These are phyloP conservation scores for Halictus ligatus DNA, from an alignment of 2,888 invertebrate species.

Conservation along the genomic window DNA sequence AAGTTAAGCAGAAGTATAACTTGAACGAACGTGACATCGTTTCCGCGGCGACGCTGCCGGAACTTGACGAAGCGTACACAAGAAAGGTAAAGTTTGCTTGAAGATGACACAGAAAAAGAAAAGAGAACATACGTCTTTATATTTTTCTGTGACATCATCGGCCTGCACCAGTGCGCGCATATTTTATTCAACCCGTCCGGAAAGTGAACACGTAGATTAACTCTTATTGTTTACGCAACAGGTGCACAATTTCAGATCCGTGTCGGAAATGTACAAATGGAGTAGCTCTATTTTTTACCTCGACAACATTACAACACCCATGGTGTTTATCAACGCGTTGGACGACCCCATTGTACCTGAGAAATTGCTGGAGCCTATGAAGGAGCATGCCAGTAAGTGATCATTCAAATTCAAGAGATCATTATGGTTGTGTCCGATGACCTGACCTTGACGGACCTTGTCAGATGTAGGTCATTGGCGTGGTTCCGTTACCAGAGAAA, in stretches of 20 bases:
- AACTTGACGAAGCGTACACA: conserved; percentile 95
- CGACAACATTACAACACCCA: conserved; percentile 91
- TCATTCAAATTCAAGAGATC: not conserved
- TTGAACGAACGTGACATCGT: conserved; percentile 93
- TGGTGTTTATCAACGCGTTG: conserved; percentile 95
- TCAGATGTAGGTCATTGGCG: conserved; percentile 13
- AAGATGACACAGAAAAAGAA: not conserved
- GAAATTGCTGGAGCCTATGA: conserved; percentile 89
- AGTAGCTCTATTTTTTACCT: conserved; percentile 93
- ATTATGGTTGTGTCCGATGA: not conserved
- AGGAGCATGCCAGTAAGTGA: conserved; percentile 91
- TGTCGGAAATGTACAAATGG: conserved; percentile 93
- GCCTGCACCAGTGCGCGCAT: no score
- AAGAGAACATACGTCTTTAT: not conserved
- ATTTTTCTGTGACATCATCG: no score
- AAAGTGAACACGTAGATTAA: not conserved
- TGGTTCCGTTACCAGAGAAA: not conserved
- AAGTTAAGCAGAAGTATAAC: conserved; percentile 88
- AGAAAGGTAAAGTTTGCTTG: conserved; percentile 82
- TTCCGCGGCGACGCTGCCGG: conserved; percentile 93
- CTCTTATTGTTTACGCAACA: conserved; percentile 75
- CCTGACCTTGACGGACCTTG: conserved; percentile 4
- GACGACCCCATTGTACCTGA: conserved; percentile 97
- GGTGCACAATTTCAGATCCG: conserved; percentile 92
- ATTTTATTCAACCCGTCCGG: not conserved